Percentiles rank a stretch among this genome's conserved stretches.
Evolutionary conservation across 1,140 invertebrate genomes (phyloP).

Genomic region (Bombus haemorrhoidalis): DNA sequence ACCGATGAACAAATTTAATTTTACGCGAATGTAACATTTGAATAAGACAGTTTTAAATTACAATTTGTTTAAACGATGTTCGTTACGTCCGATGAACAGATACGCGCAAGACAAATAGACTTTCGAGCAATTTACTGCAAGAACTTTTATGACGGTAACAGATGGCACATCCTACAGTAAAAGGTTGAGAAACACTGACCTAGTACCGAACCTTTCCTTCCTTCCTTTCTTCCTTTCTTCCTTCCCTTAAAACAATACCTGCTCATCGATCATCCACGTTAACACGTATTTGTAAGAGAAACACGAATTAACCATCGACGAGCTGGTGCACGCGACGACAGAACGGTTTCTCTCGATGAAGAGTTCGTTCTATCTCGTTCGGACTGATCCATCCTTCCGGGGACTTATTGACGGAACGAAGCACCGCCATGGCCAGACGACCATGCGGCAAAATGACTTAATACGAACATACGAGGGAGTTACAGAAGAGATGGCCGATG

Average conservation of each 20-base stretch:
- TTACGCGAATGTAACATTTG: no score
- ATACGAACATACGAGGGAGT: constrained; percentile 63
- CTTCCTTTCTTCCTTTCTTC: accelerated
- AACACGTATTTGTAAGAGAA: not conserved
- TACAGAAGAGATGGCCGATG: constrained; percentile 68
- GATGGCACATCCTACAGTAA: accelerated
- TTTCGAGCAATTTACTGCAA: accelerated
- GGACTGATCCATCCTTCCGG: constrained; percentile 42
- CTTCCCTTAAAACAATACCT: not conserved
- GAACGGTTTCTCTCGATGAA: not conserved
- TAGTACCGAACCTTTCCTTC: not conserved
- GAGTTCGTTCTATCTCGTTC: not conserved
- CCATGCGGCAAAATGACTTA: constrained; percentile 68
- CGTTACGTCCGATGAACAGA: accelerated
- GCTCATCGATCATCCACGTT: not conserved
- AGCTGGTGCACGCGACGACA: not conserved
- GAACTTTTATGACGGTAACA: accelerated
- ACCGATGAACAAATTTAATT: no score
- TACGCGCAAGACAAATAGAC: accelerated
- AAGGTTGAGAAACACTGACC: accelerated
- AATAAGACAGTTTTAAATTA: no score
- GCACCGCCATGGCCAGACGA: constrained; percentile 35
- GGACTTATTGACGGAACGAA: constrained; percentile 55
- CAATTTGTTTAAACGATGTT: no score
- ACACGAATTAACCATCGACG: no score